These are phyloP conservation scores for Anas flavirostris DNA, from an alignment of 2,797 vertebrate species.

Conservation along the genomic window DNA sequence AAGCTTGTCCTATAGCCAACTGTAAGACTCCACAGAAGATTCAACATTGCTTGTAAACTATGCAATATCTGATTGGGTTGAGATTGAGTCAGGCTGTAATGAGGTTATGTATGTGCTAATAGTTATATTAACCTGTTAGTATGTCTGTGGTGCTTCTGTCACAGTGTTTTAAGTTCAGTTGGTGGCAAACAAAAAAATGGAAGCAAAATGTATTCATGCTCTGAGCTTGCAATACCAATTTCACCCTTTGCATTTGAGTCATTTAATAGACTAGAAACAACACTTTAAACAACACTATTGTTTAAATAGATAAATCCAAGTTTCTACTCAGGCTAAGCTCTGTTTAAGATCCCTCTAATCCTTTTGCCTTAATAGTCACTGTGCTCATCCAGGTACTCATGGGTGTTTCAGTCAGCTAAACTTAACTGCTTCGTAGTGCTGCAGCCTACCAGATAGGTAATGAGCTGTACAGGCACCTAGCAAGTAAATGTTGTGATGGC, in stretches of 20 bases:
- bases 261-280: not conserved
- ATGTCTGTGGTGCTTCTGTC: slow-evolving; percentile 7
- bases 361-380: not conserved
- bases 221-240: not conserved
- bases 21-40: not conserved
- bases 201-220: not conserved
- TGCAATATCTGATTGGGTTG: not conserved
- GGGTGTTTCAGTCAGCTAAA: not conserved
- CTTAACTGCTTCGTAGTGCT: rapidly evolving
- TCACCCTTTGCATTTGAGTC: not conserved
- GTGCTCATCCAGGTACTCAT: not conserved
- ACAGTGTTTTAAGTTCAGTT: not conserved
- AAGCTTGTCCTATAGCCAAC: not conserved
- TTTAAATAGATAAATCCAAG: not conserved
- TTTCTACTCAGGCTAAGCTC: not conserved
- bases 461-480: not conserved
- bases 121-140: slow-evolving; percentile 30
- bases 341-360: not conserved
- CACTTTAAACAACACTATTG: not conserved
- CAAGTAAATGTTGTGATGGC: not conserved
- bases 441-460: not conserved
- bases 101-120: slow-evolving; percentile 27
- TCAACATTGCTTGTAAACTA: not conserved
- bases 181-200: not conserved
- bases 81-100: slow-evolving; percentile 40